Conservation (phyloP, 2,888 invertebrate species). For the Harpagoxenus sublaevis region DNA sequence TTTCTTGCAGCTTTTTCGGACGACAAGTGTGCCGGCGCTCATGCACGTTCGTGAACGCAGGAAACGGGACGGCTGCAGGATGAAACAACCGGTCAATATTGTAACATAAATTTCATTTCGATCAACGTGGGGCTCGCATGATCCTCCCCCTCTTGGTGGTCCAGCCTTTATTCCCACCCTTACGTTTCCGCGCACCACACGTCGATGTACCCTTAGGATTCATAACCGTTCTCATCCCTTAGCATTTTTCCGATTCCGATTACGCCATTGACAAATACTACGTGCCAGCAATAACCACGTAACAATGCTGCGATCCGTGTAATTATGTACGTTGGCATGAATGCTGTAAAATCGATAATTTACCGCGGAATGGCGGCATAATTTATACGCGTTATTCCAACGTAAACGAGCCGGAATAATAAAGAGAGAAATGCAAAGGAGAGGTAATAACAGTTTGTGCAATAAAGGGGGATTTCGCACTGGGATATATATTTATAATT, state of each 20-base stretch:
- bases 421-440: constrained; percentile 51
- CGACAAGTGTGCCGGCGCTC: constrained; percentile 12
- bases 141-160: constrained; percentile 1
- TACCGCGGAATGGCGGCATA: constrained; percentile 48
- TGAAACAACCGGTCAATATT: constrained; percentile 69
- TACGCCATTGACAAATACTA: constrained; percentile 43
- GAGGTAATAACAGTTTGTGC: constrained; percentile 33
- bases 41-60: constrained; percentile 41
- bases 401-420: constrained; percentile 49
- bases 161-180: constrained; percentile 23
- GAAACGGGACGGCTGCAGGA: constrained; percentile 34
- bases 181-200: background rate
- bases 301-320: constrained; percentile 49
- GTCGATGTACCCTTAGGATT: constrained; percentile 8
- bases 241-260: constrained; percentile 13
- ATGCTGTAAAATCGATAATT: constrained; percentile 54
- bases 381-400: constrained; percentile 47
- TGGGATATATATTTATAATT: constrained; percentile 44
- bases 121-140: constrained; percentile 58
- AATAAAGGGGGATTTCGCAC: constrained; percentile 32
- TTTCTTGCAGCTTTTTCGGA: background rate
- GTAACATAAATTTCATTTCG: constrained; percentile 74
- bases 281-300: constrained; percentile 17
- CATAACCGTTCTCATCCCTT: background rate
- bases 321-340: constrained; percentile 47